Evolutionary conservation across 2,888 invertebrate species (phyloP).

Genomic region (Thysanoteuthis rhombus): DNA sequence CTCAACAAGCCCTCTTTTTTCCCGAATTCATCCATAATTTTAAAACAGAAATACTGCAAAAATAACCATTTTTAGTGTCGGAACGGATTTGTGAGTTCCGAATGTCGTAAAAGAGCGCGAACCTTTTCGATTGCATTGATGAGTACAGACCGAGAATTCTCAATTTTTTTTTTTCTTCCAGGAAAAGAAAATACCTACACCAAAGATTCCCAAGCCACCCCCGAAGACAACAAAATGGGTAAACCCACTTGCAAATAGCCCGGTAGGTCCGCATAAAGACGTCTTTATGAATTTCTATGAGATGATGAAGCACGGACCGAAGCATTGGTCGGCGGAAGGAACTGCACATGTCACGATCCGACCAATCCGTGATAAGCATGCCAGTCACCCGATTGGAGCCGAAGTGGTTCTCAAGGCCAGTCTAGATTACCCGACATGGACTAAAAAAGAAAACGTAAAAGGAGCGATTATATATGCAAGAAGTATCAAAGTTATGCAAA

Average conservation of each 20-base stretch:
- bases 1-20: too few species aligned
- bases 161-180: background rate
- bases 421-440: conserved; percentile 17
- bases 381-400: background rate
- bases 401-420: background rate
- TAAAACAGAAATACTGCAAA: too few species aligned
- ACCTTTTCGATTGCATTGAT: too few species aligned
- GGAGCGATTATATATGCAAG: background rate
- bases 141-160: too few species aligned
- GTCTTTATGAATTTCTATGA: background rate
- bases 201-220: background rate
- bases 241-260: background rate
- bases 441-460: background rate
- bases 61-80: too few species aligned
- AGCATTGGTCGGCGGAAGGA: background rate
- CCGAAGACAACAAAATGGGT: background rate
- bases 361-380: background rate
- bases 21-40: too few species aligned
- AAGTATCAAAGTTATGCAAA: background rate
- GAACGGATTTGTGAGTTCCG: too few species aligned
- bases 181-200: background rate
- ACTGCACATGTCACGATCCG: background rate
- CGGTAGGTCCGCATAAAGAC: background rate
- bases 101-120: too few species aligned
- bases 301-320: conserved; percentile 1